Evolutionary conservation across 2,888 invertebrate genomes (phyloP), one percentile per base, ranked within the genome.

Genomic region (Drosophila setosimentum): DNA sequence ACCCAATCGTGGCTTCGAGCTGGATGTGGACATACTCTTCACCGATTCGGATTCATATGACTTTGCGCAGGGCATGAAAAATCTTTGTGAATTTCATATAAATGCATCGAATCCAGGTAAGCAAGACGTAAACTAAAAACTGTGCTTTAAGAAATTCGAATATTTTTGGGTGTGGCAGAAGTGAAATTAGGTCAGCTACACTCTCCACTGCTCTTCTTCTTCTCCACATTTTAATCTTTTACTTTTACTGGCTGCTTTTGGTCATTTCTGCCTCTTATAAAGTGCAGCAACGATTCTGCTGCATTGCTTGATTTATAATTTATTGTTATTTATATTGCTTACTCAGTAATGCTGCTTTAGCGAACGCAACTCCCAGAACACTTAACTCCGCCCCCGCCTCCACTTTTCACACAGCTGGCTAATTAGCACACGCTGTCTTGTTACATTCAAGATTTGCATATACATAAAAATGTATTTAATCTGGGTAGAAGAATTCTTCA

Each of bases 21-120:
- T 98, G 51, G 96, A 96, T 85, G 96, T 97, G n/a, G 97, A 97
- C 87, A 96, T 98, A 45, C 95, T 97, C 45, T 97, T 97, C 91
- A 96, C 97, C 1, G 97, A 98, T 91, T 97, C 97, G 0, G 97
- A 97, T 90, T 97, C 97, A 0, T 94, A 96, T 58, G 97, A 98
- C 91, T 97, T 97, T 91, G 96, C 96, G 4, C 95, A 95, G 67
- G 94, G 94, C 42, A 91, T 94, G 3, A 92, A 92, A 66, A 92
- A 92, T 91, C 79, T 92, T 49, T 96, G 96, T 90, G 96, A 96
- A 92, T 96, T 96, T 91, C 95, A 96, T 92, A 95, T 96, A 70
- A 96, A 96, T 91, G 96, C 96, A 32, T 96, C 96, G 67, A 93
- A 93, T 92, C 93, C 93, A 80, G 93, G 93, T 93, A 84, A 92